A percentile compares a stretch with the other conserved stretches of the same genome.
These are phyloP conservation scores for Varanus komodoensis DNA, from an alignment of 2,113 vertebrate species.

Conservation along the genomic window DNA sequence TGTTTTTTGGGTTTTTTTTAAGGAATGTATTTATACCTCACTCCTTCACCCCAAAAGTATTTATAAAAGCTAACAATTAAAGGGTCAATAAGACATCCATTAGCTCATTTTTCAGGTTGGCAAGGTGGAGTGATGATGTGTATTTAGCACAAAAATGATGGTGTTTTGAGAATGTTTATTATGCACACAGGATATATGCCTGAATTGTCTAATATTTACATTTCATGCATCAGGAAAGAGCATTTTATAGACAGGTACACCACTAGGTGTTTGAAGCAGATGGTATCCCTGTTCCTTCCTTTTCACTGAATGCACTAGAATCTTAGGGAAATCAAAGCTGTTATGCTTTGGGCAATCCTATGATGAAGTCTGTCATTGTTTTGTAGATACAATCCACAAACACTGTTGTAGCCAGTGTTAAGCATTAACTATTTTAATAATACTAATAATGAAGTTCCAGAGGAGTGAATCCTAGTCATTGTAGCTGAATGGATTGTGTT, in stretches of 20 bases:
- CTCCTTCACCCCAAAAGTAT: neutral
- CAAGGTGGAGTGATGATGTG: neutral
- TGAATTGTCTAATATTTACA: constrained; percentile 38
- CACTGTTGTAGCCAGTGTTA: constrained; percentile 1
- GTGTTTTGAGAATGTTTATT: neutral
- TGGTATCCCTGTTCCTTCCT: constrained; percentile 34
- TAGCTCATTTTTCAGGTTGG: neutral
- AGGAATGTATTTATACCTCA: no score
- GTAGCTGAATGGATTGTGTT: constrained; percentile 22
- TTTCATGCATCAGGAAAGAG: constrained; percentile 1
- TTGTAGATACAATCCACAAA: constrained; percentile 19
- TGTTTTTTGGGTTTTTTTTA: no score
- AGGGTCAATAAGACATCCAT: neutral
- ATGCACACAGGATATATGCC: neutral
- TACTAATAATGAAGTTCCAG: constrained; percentile 43
- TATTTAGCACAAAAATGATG: neutral
- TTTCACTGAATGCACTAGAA: neutral
- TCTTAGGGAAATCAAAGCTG: constrained; percentile 25
- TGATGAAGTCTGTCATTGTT: constrained; percentile 24
- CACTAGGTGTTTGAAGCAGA: constrained; percentile 3
- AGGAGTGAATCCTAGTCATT: constrained; percentile 10
- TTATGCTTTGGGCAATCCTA: constrained; percentile 37
- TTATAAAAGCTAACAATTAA: neutral
- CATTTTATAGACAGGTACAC: constrained; percentile 42
- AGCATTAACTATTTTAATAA: constrained; percentile 37